Conservation (phyloP, 1,140 invertebrate genomes). For the Bathynomus jamesi region DNA sequence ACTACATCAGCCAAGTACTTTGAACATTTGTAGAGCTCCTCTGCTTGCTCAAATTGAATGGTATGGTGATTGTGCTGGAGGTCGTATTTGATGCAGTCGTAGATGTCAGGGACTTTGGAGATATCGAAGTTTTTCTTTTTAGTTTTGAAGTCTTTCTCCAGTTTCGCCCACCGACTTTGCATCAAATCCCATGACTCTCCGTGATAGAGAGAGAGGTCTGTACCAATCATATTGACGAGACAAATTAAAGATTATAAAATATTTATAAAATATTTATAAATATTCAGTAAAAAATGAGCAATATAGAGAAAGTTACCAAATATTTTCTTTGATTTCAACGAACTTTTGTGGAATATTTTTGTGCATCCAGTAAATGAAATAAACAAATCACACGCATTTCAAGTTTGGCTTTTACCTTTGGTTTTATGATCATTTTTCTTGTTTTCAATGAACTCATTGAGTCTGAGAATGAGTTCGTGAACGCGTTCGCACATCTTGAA, state of each 20-base stretch:
- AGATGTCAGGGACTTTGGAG: slow-evolving; percentile 98
- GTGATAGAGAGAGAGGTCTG: slow-evolving; percentile 86
- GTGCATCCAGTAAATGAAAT: too few relatives aligned
- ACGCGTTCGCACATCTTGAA: slow-evolving; percentile 86
- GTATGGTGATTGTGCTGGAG: slow-evolving; percentile 77
- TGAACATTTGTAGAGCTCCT: slow-evolving; percentile 89
- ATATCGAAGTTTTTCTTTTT: slow-evolving; percentile 91
- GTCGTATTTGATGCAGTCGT: slow-evolving; percentile 99
- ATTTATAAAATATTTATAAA: background rate
- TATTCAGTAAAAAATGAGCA: slow-evolving; percentile 12
- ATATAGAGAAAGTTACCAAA: slow-evolving; percentile 8
- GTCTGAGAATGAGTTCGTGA: slow-evolving; percentile 71
- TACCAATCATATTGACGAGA: slow-evolving; percentile 37
- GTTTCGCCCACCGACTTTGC: slow-evolving; percentile 94
- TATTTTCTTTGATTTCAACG: too few relatives aligned
- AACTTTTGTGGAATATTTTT: too few relatives aligned
- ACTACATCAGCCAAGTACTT: slow-evolving; percentile 96
- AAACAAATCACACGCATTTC: too few relatives aligned
- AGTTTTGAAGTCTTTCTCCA: slow-evolving; percentile 95
- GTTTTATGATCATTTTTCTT: slow-evolving; percentile 82
- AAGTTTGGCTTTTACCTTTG: too few relatives aligned
- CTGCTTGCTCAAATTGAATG: slow-evolving; percentile 70
- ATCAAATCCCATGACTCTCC: slow-evolving; percentile 99
- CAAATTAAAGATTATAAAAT: background rate
- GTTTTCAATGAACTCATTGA: slow-evolving; percentile 67